Conservation (phyloP, 2,797 vertebrate species). For the Amblyopsis hoosieri region DNA sequence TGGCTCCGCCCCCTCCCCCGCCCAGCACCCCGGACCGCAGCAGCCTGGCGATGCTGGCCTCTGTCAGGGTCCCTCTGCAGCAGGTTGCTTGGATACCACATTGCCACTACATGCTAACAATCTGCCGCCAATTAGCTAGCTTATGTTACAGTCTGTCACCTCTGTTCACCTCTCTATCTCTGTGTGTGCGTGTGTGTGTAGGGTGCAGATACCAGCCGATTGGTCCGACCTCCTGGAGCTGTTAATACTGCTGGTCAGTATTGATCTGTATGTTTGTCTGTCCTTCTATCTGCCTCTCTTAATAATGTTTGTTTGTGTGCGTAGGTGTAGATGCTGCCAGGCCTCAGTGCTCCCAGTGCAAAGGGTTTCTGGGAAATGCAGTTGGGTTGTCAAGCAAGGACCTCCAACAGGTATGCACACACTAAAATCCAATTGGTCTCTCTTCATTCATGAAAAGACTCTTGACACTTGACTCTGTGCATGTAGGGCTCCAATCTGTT, state of each 20-base stretch:
- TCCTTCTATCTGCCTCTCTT: neutral
- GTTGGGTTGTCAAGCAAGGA: conserved; percentile 83
- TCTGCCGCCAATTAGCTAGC: too few relatives aligned
- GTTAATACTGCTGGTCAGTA: conserved; percentile 18
- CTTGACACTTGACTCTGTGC: neutral
- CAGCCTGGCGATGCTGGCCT: conserved; percentile 67
- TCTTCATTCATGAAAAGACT: neutral
- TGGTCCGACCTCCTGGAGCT: conserved; percentile 3
- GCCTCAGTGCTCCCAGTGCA: conserved; percentile 89
- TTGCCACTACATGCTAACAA: too few relatives aligned
- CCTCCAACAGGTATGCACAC: conserved; percentile 79
- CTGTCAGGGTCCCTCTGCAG: conserved; percentile 59
- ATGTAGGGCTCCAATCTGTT: conserved; percentile 74
- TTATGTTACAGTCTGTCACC: too few relatives aligned
- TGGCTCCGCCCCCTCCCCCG: neutral
- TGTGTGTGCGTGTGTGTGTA: conserved; percentile 23
- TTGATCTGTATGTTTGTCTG: conserved; percentile 5
- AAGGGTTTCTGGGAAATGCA: conserved; percentile 88
- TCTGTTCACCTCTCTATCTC: neutral
- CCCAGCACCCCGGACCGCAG: conserved; percentile 62
- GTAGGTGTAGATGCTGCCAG: conserved; percentile 60
- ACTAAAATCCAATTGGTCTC: neutral
- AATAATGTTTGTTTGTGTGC: neutral
- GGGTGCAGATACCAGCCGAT: conserved; percentile 19
- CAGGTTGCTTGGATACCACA: conserved; percentile 34